Evolutionary conservation across 2,888 invertebrate genomes (phyloP).

Genomic region (Hypselothyrea guttata): DNA sequence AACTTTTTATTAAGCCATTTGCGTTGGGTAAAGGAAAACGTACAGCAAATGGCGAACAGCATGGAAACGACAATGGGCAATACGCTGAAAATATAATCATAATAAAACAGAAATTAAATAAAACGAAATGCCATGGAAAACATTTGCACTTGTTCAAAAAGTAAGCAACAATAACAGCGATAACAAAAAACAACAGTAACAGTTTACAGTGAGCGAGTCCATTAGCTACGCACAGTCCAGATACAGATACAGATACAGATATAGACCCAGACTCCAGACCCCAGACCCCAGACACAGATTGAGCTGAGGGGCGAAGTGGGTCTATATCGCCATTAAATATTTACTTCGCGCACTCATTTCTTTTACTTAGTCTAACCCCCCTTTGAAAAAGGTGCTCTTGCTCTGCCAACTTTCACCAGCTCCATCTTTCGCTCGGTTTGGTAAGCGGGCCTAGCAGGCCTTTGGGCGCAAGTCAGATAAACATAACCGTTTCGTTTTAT

Average conservation of each 20-base stretch:
- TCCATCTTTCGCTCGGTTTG: too few relatives aligned
- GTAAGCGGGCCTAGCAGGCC: constrained; percentile 29
- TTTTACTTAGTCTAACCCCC: constrained; percentile 50
- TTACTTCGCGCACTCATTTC: constrained; percentile 69
- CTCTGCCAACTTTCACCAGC: too few relatives aligned
- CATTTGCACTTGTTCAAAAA: constrained; percentile 74
- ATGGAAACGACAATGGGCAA: background rate
- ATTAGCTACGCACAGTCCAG: constrained; percentile 50
- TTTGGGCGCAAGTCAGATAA: constrained; percentile 75
- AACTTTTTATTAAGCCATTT: constrained; percentile 42
- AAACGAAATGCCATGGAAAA: constrained; percentile 68
- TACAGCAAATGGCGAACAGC: background rate
- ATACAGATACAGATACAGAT: too few relatives aligned
- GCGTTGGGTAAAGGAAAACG: constrained; percentile 17
- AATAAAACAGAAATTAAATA: constrained; percentile 75
- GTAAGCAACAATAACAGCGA: constrained; percentile 36
- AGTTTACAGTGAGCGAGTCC: constrained; percentile 54
- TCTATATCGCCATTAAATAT: constrained; percentile 63
- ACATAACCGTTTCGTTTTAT: constrained; percentile 81
- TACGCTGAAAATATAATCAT: constrained; percentile 65
- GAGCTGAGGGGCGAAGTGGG: constrained; percentile 15
- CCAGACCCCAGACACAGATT: background rate
- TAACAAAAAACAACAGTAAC: constrained; percentile 32
- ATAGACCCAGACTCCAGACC: too few relatives aligned
- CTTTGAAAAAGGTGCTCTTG: background rate